These are phyloP conservation scores for Rhombomys opimus DNA, from an alignment of 2,113 vertebrate species.

Conservation along the genomic window DNA sequence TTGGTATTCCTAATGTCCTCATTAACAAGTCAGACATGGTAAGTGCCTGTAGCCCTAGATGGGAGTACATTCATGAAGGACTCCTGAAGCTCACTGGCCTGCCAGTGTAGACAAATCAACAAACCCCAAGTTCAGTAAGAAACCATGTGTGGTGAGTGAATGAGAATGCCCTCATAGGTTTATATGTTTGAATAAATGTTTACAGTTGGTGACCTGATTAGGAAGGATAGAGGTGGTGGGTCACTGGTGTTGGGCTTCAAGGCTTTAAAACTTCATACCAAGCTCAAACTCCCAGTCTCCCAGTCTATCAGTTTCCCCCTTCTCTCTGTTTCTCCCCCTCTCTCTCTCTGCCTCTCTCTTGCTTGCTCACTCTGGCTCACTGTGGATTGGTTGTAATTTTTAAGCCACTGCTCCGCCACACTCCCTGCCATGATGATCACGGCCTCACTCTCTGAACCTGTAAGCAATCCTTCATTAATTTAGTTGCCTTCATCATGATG, in stretches of 20 bases:
- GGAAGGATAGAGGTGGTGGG: neutral
- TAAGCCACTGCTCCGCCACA: neutral
- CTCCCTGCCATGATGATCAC: neutral
- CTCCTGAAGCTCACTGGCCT: neutral
- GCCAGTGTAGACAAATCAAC: neutral
- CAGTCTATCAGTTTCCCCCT: neutral
- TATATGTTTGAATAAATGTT: neutral
- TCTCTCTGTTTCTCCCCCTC: neutral
- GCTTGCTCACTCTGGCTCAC: neutral
- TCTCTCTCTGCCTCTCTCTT: rapidly evolving
- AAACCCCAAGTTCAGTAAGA: neutral
- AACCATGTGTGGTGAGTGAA: no score
- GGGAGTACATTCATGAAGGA: neutral
- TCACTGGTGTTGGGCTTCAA: neutral
- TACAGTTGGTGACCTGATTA: neutral
- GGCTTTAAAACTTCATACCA: neutral
- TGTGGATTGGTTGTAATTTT: neutral
- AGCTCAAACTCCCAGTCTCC: neutral
- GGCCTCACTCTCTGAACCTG: neutral
- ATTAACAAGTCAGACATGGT: neutral
- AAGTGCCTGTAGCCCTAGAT: neutral
- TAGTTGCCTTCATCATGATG: neutral
- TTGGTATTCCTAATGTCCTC: neutral
- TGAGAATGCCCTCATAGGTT: neutral
- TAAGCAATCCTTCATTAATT: neutral